Conservation (phyloP, 2,797 vertebrate species). For the Microtus obscurus region DNA sequence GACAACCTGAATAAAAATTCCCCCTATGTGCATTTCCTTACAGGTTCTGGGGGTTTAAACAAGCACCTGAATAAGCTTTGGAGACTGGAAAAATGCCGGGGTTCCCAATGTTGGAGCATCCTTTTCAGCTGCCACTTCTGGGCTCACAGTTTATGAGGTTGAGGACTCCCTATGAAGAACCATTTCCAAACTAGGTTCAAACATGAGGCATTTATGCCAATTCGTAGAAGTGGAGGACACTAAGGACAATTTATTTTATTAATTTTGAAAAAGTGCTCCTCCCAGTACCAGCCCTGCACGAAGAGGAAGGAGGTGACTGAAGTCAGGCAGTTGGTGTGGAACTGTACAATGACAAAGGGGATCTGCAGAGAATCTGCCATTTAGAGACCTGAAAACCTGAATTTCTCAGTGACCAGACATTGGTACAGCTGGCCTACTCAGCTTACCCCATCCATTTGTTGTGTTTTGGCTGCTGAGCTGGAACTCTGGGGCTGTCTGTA, state of each 20-base stretch:
- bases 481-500: not conserved
- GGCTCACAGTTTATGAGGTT: conserved; percentile 68
- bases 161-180: conserved; percentile 74
- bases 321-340: not conserved
- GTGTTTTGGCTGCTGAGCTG: not conserved
- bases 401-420: not conserved
- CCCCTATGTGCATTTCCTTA: conserved; percentile 81
- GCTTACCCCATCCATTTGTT: not conserved
- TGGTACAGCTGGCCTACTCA: not conserved
- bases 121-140: conserved; percentile 83
- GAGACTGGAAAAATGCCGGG: conserved; percentile 82
- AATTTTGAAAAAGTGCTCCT: conserved; percentile 65
- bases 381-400: not conserved
- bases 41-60: conserved; percentile 77
- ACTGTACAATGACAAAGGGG: not conserved
- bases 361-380: not conserved
- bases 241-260: conserved; percentile 38
- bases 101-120: conserved; percentile 76
- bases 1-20: conserved; percentile 85
- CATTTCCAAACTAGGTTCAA: conserved; percentile 72
- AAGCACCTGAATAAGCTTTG: conserved; percentile 87
- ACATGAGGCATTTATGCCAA: conserved; percentile 62
- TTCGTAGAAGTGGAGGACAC: conserved; percentile 72
- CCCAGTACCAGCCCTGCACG: conserved; percentile 63
- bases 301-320: not conserved